Conservation (phyloP, 2,888 invertebrate species). For the Cabera pusaria region DNA sequence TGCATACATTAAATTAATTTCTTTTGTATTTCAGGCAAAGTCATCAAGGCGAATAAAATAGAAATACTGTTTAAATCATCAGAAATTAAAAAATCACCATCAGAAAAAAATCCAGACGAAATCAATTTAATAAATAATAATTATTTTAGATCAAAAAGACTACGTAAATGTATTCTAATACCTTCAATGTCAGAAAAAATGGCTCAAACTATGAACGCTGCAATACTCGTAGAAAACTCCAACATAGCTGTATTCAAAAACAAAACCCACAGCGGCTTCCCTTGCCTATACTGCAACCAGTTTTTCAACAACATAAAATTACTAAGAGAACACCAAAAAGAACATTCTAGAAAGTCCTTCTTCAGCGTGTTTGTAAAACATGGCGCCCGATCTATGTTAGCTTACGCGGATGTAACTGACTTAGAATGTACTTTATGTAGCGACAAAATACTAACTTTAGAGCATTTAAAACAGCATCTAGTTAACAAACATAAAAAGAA, state of each 20-base stretch:
- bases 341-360: slow-evolving; percentile 34
- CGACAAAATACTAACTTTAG: slow-evolving; percentile 39
- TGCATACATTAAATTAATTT: too few relatives aligned
- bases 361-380: slow-evolving; percentile 47
- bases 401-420: slow-evolving; percentile 64
- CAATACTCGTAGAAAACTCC: slow-evolving; percentile 51
- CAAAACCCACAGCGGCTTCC: slow-evolving; percentile 56
- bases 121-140: too few relatives aligned
- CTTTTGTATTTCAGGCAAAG: too few relatives aligned
- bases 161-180: slow-evolving; percentile 36
- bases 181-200: slow-evolving; percentile 55
- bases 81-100: too few relatives aligned
- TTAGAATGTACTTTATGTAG: slow-evolving; percentile 58
- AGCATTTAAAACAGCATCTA: slow-evolving; percentile 57
- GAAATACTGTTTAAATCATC: too few relatives aligned
- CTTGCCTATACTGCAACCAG: slow-evolving; percentile 65
- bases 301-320: slow-evolving; percentile 50
- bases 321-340: slow-evolving; percentile 50
- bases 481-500: slow-evolving; percentile 55
- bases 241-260: slow-evolving; percentile 63
- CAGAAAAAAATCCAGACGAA: too few relatives aligned
- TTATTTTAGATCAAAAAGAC: slow-evolving; percentile 8
- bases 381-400: slow-evolving; percentile 56
- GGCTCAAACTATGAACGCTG: slow-evolving; percentile 54
- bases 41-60: too few relatives aligned